Evolutionary conservation across 2,797 vertebrate species (phyloP), one percentile per base, ranked within the genome.

Genomic region (Sebastes itinus): DNA sequence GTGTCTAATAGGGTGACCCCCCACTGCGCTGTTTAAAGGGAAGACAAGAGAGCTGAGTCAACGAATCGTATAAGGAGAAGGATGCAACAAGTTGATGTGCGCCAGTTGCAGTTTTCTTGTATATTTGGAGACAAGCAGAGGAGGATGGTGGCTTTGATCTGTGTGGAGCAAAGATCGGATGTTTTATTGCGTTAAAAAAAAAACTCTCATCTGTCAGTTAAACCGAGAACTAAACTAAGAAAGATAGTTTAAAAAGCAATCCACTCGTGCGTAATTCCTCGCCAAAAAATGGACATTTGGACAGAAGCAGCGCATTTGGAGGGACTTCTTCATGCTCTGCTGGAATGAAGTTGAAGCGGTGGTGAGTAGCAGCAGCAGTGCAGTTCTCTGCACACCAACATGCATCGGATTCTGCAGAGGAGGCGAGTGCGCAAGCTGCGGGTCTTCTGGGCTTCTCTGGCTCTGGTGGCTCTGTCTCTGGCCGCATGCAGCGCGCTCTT

Each of bases 371-470:
- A 46, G 42, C 42, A 46, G 89, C 87, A 74, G 89, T n/a, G 88
- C 85, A 56, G 85, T 82, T 38, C 35, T 38, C 72, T 80, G 92
- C 91, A 84, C 90, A 83, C 82, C 92, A 33, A 92, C 63, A 96
- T 96, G 96, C 95, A 95, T 92, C 94, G 95, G 88, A 91, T 96
- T 91, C 93, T 96, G 92, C 96, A 95, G 93, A 90, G 95, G 93
- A 95, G 95, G 89, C 86, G 94, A 87, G 93, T 94, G 87, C 94
- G 94, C 88, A 94, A 92, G 84, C 94, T 96, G 88, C 95, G 95
- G 81, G 92, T 95, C 81, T 90, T 94, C 76, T 96, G 95, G 95
- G 94, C 93, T 80, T 93, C 93, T 58, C 91, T 96, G 89, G 95
- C 95, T 49, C 91, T 94, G 84, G 85, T 95, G 72, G 96, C 96